These are phyloP conservation scores for Illadopsis cleaveri DNA, from an alignment of 2,113 vertebrate species.

Conservation along the genomic window DNA sequence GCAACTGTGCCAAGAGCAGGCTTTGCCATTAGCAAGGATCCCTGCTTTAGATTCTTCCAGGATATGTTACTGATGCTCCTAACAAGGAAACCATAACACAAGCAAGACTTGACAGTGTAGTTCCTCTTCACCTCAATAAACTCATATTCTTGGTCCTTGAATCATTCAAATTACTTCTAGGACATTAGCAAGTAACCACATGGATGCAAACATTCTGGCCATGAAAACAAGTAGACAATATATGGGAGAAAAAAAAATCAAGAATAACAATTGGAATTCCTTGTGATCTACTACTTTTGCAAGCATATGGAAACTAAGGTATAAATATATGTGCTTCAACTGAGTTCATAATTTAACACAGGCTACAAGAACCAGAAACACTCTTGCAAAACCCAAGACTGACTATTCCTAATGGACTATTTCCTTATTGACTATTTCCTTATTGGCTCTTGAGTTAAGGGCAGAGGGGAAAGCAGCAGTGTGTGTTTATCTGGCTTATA, in stretches of 20 bases:
- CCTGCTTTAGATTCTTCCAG: background rate
- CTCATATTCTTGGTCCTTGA: background rate
- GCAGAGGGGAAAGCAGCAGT: background rate
- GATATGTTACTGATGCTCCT: background rate
- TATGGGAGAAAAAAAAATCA: background rate
- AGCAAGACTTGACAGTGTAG: background rate
- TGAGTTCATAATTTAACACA: background rate
- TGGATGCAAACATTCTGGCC: background rate
- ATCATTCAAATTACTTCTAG: background rate
- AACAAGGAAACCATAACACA: background rate
- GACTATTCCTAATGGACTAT: background rate
- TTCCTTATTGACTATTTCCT: background rate
- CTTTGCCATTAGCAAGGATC: background rate
- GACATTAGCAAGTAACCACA: background rate
- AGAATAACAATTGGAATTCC: background rate
- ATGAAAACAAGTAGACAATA: background rate
- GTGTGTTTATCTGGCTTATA: background rate
- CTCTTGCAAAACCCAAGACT: background rate
- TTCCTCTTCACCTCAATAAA: background rate
- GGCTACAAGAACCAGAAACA: background rate
- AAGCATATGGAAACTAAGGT: background rate
- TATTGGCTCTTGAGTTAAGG: background rate
- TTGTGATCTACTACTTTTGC: background rate
- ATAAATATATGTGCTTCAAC: background rate
- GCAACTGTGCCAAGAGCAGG: background rate